phyloP scores from a whole-genome alignment of 2,113 vertebrate species.

The Trochalopteron elliotii region DNA sequence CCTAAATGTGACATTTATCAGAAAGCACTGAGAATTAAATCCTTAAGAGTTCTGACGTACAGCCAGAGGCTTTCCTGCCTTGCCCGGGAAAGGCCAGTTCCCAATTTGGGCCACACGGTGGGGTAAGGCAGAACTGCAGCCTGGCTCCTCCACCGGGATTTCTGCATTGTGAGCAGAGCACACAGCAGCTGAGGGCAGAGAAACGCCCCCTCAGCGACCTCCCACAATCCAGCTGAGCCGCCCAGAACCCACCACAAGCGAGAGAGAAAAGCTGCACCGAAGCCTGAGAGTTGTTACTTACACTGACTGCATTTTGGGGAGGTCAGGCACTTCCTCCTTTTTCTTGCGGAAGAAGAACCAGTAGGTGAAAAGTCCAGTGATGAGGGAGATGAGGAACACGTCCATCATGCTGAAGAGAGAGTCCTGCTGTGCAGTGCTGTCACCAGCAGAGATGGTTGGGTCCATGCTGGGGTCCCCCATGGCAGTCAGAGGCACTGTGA shows the following conservation, averaged over 20 bases:
- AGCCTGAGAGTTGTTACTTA: conserved; percentile 44
- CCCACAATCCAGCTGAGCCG: background rate
- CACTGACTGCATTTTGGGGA: conserved; percentile 81
- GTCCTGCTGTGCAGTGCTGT: conserved; percentile 67
- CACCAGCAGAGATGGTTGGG: background rate
- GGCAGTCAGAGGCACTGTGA: conserved; percentile 8
- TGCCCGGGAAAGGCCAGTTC: background rate
- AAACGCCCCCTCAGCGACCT: background rate
- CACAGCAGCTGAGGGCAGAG: background rate
- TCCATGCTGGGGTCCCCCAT: conserved; percentile 74
- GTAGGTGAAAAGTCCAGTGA: conserved; percentile 85
- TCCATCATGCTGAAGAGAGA: conserved; percentile 86
- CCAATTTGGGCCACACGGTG: background rate
- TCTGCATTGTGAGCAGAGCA: background rate
- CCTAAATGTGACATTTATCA: background rate
- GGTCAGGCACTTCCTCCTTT: conserved; percentile 86
- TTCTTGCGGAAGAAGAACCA: conserved; percentile 93
- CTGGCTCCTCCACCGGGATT: background rate
- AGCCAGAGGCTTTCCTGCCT: background rate
- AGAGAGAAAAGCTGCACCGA: background rate
- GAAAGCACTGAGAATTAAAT: background rate
- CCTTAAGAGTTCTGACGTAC: background rate
- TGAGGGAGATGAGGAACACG: conserved; percentile 86
- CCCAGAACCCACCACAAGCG: background rate
- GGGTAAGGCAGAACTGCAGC: background rate